Evolutionary conservation across 2,113 vertebrate species (phyloP).

Genomic region (Esox niger): DNA sequence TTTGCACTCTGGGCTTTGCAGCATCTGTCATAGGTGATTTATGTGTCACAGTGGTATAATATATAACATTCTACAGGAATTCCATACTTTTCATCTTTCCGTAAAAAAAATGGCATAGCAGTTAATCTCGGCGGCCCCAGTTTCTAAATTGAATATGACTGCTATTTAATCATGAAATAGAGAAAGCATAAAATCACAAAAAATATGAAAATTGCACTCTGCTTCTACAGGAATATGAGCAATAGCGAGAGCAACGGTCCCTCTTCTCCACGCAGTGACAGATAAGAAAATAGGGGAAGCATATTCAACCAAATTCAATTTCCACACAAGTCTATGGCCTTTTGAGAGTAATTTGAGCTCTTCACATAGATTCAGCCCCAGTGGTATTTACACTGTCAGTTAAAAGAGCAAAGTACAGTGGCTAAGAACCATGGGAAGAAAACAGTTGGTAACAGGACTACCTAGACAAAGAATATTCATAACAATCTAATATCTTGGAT

Average conservation of each 20-base stretch:
- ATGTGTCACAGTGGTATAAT: too few relatives aligned
- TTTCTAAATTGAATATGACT: slow-evolving; percentile 35
- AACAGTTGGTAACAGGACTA: not conserved
- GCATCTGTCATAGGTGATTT: too few relatives aligned
- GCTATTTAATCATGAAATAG: slow-evolving; percentile 40
- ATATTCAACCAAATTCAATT: slow-evolving; percentile 42
- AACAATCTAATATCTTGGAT: not conserved
- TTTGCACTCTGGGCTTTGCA: too few relatives aligned
- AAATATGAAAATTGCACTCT: slow-evolving; percentile 28
- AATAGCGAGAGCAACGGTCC: not conserved
- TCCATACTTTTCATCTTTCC: not conserved
- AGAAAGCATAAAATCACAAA: too few relatives aligned
- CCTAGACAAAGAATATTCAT: not conserved
- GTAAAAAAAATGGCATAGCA: not conserved
- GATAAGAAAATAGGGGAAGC: slow-evolving; percentile 47
- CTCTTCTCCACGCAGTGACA: slow-evolving; percentile 13
- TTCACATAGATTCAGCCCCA: slow-evolving; percentile 19
- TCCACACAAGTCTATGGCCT: slow-evolving; percentile 27
- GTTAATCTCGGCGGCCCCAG: not conserved
- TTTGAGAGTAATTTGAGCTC: slow-evolving; percentile 28
- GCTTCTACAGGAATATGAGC: slow-evolving; percentile 20
- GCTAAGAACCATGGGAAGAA: not conserved
- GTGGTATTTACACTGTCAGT: slow-evolving; percentile 17
- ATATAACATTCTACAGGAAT: not conserved
- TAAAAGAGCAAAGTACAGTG: not conserved